A percentile compares a stretch with the other conserved stretches of the same genome.
Evolutionary conservation across 2,888 invertebrate species (phyloP).

Genomic region (Pollenia griseotomentosa): DNA sequence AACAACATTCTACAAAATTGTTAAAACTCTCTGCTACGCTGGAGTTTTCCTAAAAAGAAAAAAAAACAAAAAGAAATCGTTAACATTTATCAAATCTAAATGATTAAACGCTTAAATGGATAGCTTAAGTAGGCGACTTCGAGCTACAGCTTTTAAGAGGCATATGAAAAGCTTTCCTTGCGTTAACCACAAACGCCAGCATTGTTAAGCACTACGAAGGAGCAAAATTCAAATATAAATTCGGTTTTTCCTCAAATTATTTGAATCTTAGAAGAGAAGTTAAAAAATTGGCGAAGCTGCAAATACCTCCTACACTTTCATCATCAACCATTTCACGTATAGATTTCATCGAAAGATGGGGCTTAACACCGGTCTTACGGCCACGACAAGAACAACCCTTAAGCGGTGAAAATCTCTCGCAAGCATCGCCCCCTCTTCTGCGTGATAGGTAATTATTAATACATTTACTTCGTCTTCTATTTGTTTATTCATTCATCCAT

Average conservation of each 20-base stretch:
- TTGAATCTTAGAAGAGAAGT: slow-evolving; percentile 48
- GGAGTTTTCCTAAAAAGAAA: not conserved
- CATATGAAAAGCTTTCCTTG: slow-evolving; percentile 26
- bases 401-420: slow-evolving; percentile 85
- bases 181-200: slow-evolving; percentile 28
- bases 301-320: slow-evolving; percentile 82
- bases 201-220: slow-evolving; percentile 44
- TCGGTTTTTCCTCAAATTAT: slow-evolving; percentile 44
- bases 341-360: slow-evolving; percentile 99
- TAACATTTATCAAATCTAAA: not conserved
- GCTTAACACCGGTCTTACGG: slow-evolving; percentile 98
- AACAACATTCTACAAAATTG: slow-evolving; percentile 32
- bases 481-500: not conserved
- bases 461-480: not conserved
- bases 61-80: no score
- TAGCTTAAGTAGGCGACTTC: slow-evolving; percentile 9
- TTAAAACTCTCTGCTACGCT: slow-evolving; percentile 1
- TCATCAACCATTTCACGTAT: slow-evolving; percentile 94
- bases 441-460: slow-evolving; percentile 83
- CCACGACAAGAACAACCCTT: slow-evolving; percentile 97
- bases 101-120: slow-evolving; percentile 33
- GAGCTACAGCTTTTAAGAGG: not conserved
- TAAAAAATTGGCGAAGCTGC: slow-evolving; percentile 81
- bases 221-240: slow-evolving; percentile 48
- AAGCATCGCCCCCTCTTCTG: slow-evolving; percentile 85